Evolutionary conservation across 1,140 invertebrate species (phyloP).

Genomic region (Listronotus oregonensis): DNA sequence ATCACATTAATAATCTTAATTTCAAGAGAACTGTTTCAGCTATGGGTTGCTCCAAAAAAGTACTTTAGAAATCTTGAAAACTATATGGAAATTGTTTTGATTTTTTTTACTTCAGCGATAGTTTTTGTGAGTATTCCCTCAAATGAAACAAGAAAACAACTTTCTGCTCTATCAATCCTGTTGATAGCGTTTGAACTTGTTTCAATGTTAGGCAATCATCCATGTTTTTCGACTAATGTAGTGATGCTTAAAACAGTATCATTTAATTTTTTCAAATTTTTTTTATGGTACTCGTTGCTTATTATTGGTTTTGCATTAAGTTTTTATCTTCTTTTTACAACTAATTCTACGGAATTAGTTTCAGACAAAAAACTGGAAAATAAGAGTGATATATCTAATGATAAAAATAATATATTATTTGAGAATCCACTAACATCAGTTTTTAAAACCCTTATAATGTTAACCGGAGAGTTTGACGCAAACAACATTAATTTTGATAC

Average conservation of each 20-base stretch:
- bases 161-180: constrained; percentile 70
- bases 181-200: constrained; percentile 75
- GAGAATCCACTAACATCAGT: constrained; percentile 66
- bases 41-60: constrained; percentile 63
- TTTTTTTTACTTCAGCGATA: constrained; percentile 63
- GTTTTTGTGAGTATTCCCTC: constrained; percentile 59
- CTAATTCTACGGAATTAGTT: constrained; percentile 32
- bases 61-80: constrained; percentile 73
- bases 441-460: constrained; percentile 81
- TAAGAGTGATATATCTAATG: constrained; percentile 57
- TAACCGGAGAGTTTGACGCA: constrained; percentile 82
- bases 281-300: constrained; percentile 76
- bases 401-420: constrained; percentile 63
- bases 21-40: constrained; percentile 70
- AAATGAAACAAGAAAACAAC: constrained; percentile 59
- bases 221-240: constrained; percentile 73
- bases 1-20: constrained; percentile 62
- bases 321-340: constrained; percentile 73
- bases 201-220: constrained; percentile 74
- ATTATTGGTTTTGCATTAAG: constrained; percentile 79
- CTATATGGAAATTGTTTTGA: constrained; percentile 69
- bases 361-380: constrained; percentile 32
- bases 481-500: constrained; percentile 71
- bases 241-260: constrained; percentile 79
- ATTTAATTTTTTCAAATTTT: constrained; percentile 76